Percentiles rank a stretch among this genome's conserved stretches.
These are phyloP conservation scores for Eristalis pertinax DNA, from an alignment of 2,888 invertebrate genomes.

Conservation along the genomic window DNA sequence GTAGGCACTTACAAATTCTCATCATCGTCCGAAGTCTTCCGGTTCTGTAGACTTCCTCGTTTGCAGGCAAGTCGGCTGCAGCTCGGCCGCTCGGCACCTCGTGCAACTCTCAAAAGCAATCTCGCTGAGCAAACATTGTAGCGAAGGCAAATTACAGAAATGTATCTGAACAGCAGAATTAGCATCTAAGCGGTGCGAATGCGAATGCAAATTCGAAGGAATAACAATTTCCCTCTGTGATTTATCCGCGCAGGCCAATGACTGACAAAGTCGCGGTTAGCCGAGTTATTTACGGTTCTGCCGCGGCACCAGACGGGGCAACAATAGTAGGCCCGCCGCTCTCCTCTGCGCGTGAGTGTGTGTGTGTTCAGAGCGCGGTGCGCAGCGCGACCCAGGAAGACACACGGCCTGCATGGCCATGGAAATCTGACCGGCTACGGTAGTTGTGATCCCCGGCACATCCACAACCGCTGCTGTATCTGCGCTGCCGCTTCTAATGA, in stretches of 20 bases:
- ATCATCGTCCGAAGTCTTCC: conserved; percentile 35
- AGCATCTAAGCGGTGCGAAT: conserved; percentile 55
- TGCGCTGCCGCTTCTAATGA: conserved; percentile 42
- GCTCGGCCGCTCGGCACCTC: conserved; percentile 10
- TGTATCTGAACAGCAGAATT: conserved; percentile 60
- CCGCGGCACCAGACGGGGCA: background rate
- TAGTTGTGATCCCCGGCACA: conserved; percentile 68
- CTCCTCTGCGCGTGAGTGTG: too few relatives aligned
- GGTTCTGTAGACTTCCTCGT: conserved; percentile 61
- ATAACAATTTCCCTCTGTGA: conserved; percentile 61
- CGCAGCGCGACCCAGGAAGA: conserved; percentile 72
- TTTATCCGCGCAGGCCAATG: conserved; percentile 69
- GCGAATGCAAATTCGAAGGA: conserved; percentile 44
- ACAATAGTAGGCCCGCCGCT: background rate
- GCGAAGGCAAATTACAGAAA: conserved; percentile 64
- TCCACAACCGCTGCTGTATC: conserved; percentile 58
- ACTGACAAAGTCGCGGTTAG: conserved; percentile 72
- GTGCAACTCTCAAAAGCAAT: conserved; percentile 42
- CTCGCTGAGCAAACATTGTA: conserved; percentile 61
- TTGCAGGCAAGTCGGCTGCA: background rate
- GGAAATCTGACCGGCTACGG: conserved; percentile 70
- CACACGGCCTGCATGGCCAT: conserved; percentile 41
- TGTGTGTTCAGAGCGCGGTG: conserved; percentile 59
- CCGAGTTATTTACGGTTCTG: conserved; percentile 68
- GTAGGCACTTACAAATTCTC: background rate